Evolutionary conservation across 1,140 invertebrate genomes (phyloP), one percentile per base, ranked within the genome.

Genomic region (Eurosta solidaginis): DNA sequence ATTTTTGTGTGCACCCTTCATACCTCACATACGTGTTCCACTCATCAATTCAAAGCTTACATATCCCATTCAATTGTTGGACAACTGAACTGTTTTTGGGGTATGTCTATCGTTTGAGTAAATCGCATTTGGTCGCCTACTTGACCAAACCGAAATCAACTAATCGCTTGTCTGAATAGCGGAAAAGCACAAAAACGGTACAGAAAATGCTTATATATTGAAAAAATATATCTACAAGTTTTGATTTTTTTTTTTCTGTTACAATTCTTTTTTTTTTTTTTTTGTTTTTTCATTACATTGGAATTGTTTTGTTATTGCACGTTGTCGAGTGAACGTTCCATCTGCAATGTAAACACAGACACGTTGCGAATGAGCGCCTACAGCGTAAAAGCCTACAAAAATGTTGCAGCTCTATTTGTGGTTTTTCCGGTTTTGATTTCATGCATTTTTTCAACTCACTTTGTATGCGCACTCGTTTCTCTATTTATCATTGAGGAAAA

Each of bases 331-430:
- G 40, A 68, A 68, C 33, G 59, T 33, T 68, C 33, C 27, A 68
- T 80, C 74, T 81, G 81, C 74, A 80, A 80, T 54, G 81, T 85
- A 84, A 85, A 85, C 84, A 85, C 81, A 84, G 84, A 79, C 84
- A 83, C 84, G 84, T 81, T 84, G 82, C 25, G 80, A 77, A 85
- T 85, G 84, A 83, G 82, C 74, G 73, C 54, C 74, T 54, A 44
- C 14, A 29, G 52, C 68, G 42, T 36, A 12, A 33, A 25, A 52
- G 77, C 77, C 75, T 33, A 81, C 80, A 81, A 80, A 81, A 82
- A 81, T 79, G 78, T 78, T 73, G 63, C 68, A 78, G 27, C 59
- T 40, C 33, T 68, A 68, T 68, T 68, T 68, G 59, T 33, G 29
- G 59, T 17, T 68, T 40, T 42, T 68, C n/a, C n/a, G n/a, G n/a